phyloP scores from a whole-genome alignment of 2,797 vertebrate genomes.

The Lycodopsis pacificus region DNA sequence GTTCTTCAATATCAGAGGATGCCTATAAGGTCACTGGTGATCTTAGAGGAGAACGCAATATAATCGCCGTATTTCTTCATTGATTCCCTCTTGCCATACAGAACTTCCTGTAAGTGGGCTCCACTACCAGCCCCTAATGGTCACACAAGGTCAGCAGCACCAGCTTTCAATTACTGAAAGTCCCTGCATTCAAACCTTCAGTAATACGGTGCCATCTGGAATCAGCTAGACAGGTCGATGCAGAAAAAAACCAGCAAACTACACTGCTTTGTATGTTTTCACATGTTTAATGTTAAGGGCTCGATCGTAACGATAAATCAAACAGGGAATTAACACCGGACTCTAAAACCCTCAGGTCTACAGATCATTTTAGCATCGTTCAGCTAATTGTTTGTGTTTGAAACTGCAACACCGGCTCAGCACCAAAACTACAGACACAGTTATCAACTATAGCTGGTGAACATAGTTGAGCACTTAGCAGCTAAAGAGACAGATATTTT shows the following conservation, averaged over 20 bases:
- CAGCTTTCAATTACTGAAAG: conserved; percentile 15
- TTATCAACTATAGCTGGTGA: background rate
- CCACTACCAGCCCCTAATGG: conserved; percentile 16
- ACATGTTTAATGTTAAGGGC: background rate
- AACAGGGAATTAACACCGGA: background rate
- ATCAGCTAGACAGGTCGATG: background rate
- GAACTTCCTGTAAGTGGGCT: conserved; percentile 14
- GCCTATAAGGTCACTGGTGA: background rate
- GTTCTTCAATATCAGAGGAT: conserved; percentile 31
- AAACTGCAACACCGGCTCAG: background rate
- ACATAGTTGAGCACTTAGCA: background rate
- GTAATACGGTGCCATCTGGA: background rate
- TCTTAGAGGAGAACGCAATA: background rate
- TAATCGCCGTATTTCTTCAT: conserved; percentile 15
- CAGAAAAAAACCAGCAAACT: background rate
- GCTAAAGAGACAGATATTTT: background rate
- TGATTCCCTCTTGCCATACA: conserved; percentile 15
- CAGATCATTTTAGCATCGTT: background rate
- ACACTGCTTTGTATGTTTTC: background rate
- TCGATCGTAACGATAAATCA: background rate
- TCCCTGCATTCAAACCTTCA: conserved; percentile 18
- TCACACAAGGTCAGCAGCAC: conserved; percentile 39
- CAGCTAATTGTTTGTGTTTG: background rate
- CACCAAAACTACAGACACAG: background rate
- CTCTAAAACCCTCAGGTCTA: background rate